Conservation (phyloP, 2,113 vertebrate species). For the Solea solea region DNA sequence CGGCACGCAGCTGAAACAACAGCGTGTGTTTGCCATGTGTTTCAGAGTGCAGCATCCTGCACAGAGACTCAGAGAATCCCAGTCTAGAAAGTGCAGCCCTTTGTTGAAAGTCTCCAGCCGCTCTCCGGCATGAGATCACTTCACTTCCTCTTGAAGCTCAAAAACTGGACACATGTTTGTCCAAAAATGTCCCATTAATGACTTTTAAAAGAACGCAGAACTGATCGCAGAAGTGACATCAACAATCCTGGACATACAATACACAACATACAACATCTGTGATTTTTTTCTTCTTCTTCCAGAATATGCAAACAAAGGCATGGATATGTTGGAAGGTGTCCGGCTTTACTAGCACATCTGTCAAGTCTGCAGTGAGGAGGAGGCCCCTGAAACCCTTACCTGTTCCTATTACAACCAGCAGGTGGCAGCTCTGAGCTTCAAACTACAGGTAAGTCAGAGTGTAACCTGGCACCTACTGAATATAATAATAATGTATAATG, state of each 20-base stretch:
- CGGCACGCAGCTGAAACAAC: not conserved
- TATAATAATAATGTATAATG: not conserved
- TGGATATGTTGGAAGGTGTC: too few species aligned
- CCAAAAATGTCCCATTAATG: slow-evolving; percentile 1
- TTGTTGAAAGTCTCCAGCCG: slow-evolving; percentile 32
- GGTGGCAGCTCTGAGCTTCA: slow-evolving; percentile 78
- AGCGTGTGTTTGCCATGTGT: not conserved
- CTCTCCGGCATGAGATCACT: slow-evolving; percentile 68
- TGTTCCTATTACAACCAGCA: slow-evolving; percentile 72
- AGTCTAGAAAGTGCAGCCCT: slow-evolving; percentile 62
- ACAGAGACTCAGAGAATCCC: not conserved
- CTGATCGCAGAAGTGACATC: not conserved
- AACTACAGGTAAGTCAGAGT: slow-evolving; percentile 53
- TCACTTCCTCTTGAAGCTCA: slow-evolving; percentile 60
- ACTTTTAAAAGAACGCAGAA: too few species aligned
- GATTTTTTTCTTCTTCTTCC: too few species aligned
- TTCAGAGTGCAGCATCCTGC: not conserved
- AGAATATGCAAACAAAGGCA: too few species aligned
- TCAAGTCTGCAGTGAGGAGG: not conserved
- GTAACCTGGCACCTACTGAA: not conserved
- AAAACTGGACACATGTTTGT: slow-evolving; percentile 35
- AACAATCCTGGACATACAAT: too few species aligned
- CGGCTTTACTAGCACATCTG: not conserved
- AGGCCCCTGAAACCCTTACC: slow-evolving; percentile 19
- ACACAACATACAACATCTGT: too few species aligned